Base-by-base conservation (phyloP, 1,140 invertebrate genomes). In the Sinella curviseta region DNA sequence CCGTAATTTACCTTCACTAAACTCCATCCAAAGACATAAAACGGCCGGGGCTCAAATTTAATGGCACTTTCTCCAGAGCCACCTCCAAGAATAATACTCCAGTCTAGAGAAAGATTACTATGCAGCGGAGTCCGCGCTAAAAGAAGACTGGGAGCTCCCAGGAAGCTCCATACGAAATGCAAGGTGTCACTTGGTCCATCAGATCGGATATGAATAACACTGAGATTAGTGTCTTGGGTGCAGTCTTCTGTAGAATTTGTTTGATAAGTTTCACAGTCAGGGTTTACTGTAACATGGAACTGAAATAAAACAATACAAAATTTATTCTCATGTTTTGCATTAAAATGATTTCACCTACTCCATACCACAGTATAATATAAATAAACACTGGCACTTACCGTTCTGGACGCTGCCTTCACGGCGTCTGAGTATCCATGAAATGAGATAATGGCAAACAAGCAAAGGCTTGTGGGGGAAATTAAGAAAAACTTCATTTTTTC, bases 101-200 rank as follows among this genome's bases (percentile, higher is more conserved):
- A 83, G 48, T 80, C 57, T 1, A 83, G 67, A 39, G 0, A 75
- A 14, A 83, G 80, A 16, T 48, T 74, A n/a, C 24, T 77, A 0
- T 76, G 17, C 17, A 82, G 57, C 4, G 74, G 17, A 16, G 83
- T 83, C 16, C 81, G 30, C 0, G 79, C 83, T 31, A 83, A n/a
- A 8, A 83, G 14, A 4, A 83, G 48, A n/a, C 65, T 74, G 0
- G 83, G 83, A 20, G 77, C 30, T 77, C 83, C 83, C 34, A 78
- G 28, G 34, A 83, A 82, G 70, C 76, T 82, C 81, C 81, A 83
- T 39, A 83, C 33, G 31, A 82, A 83, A 76, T 83, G 83, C 14
- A 82, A n/a, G 20, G 33, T 54, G 36, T 83, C 83, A 1, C 26
- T 34, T 39, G 54, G 30, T 36, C 83, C 78, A n/a, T 82, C 79